A percentile compares a stretch with the other conserved stretches of the same genome.
phyloP scores from a whole-genome alignment of 2,888 invertebrate genomes.

The Neelides folsomi region DNA sequence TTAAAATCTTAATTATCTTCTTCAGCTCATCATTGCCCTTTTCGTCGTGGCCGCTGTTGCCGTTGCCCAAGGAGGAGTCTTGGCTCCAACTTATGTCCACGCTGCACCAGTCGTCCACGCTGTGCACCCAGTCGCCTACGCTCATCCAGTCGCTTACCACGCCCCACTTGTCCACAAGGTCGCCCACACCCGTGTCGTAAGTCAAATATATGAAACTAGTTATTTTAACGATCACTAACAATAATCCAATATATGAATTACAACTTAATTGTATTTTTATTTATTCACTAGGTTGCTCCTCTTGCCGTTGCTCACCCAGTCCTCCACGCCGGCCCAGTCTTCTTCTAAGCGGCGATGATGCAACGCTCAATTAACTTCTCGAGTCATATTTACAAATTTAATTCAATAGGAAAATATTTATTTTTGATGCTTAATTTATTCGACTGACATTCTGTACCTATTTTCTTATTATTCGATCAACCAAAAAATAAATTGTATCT shows the following conservation, averaged over 20 bases:
- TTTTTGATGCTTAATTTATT: too few species aligned
- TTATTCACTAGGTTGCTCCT: conserved; percentile 4
- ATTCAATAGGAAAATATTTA: too few species aligned
- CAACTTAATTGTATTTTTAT: too few species aligned
- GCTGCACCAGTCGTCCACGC: background rate
- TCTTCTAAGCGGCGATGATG: conserved; percentile 3
- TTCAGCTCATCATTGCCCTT: conserved; percentile 12
- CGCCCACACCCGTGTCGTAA: background rate
- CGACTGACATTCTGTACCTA: too few species aligned
- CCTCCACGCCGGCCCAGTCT: conserved; percentile 8
- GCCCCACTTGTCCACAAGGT: conserved; percentile 1
- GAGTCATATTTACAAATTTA: background rate
- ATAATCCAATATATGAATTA: too few species aligned
- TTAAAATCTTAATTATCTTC: conserved; percentile 2
- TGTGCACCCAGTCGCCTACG: background rate
- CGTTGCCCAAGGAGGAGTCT: conserved; percentile 17
- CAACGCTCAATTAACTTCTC: background rate
- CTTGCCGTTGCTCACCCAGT: conserved; percentile 1
- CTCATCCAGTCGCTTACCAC: conserved; percentile 3
- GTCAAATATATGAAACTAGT: too few species aligned
- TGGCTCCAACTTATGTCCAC: conserved; percentile 7
- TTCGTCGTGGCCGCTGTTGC: conserved; percentile 12
- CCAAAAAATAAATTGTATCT: too few species aligned
- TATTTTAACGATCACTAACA: too few species aligned
- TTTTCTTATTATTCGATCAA: too few species aligned